Evolutionary conservation across 2,797 vertebrate species (phyloP).

Genomic region (Tadarida brasiliensis): DNA sequence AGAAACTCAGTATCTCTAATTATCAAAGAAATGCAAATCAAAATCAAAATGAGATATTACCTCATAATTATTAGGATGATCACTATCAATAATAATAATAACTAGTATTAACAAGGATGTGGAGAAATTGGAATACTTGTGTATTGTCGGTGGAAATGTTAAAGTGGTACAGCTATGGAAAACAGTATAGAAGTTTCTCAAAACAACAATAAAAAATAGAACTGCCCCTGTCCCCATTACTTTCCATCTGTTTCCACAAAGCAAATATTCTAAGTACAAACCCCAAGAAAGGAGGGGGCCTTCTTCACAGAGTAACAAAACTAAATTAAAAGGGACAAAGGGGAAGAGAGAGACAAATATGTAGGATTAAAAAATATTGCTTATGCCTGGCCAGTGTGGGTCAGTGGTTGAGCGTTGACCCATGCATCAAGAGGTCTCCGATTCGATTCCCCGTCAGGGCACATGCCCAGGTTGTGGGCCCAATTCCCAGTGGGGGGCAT

Average conservation of each 20-base stretch:
- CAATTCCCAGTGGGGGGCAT: background rate
- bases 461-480: too few species aligned
- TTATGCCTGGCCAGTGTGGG: background rate
- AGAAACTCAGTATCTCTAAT: too few species aligned
- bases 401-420: too few species aligned
- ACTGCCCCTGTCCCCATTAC: constrained; percentile 81
- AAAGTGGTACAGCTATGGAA: background rate
- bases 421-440: too few species aligned
- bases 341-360: background rate
- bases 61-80: background rate
- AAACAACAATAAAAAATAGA: background rate
- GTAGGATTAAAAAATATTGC: background rate
- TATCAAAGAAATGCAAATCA: background rate
- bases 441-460: too few species aligned
- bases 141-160: background rate
- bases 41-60: background rate
- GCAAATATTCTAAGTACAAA: constrained; percentile 92
- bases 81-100: background rate
- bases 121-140: background rate
- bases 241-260: constrained; percentile 91
- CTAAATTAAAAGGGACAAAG: constrained; percentile 82
- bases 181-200: background rate
- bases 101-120: background rate
- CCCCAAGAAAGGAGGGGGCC: constrained; percentile 91
- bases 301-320: constrained; percentile 94